A percentile compares a stretch with the other conserved stretches of the same genome.
Conservation (phyloP, 2,888 invertebrate genomes). For the Theretra japonica region DNA sequence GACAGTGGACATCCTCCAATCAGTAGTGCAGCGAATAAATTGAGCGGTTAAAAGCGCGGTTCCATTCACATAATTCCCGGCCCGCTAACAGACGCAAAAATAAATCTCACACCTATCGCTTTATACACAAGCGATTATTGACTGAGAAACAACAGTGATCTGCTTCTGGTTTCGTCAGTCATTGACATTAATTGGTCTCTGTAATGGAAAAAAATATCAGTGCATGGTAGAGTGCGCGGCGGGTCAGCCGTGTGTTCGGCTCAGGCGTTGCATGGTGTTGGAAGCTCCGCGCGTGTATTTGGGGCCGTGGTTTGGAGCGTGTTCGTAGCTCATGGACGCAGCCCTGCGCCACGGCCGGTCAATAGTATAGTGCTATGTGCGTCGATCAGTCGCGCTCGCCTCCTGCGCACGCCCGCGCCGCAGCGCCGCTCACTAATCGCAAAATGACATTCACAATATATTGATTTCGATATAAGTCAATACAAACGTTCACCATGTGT, state of each 20-base stretch:
- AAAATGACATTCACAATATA: conserved; percentile 70
- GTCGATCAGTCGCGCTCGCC: conserved; percentile 61
- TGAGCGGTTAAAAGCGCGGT: background rate
- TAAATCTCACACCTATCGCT: conserved; percentile 46
- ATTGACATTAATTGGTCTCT: conserved; percentile 75
- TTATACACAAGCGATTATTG: conserved; percentile 61
- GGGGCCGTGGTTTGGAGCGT: conserved; percentile 57
- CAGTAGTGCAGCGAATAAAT: background rate
- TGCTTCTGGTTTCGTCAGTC: conserved; percentile 74
- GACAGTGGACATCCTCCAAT: background rate
- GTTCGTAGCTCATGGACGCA: conserved; percentile 52
- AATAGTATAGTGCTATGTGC: conserved; percentile 74
- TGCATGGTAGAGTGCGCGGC: conserved; percentile 64
- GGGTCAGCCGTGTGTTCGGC: conserved; percentile 55
- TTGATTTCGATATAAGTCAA: conserved; percentile 56
- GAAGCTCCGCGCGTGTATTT: conserved; percentile 60
- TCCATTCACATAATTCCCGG: conserved; percentile 18
- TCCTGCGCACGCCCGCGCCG: conserved; percentile 46
- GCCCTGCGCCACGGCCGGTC: conserved; percentile 56
- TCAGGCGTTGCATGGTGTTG: conserved; percentile 44
- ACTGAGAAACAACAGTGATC: conserved; percentile 64
- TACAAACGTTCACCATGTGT: conserved; percentile 68
- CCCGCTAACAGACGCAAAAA: conserved; percentile 21
- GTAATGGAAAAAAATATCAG: conserved; percentile 73
- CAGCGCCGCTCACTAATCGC: conserved; percentile 49